Percentiles rank a stretch among this genome's conserved stretches.
Evolutionary conservation across 2,113 vertebrate genomes (phyloP).

Genomic region (Tichodroma muraria): DNA sequence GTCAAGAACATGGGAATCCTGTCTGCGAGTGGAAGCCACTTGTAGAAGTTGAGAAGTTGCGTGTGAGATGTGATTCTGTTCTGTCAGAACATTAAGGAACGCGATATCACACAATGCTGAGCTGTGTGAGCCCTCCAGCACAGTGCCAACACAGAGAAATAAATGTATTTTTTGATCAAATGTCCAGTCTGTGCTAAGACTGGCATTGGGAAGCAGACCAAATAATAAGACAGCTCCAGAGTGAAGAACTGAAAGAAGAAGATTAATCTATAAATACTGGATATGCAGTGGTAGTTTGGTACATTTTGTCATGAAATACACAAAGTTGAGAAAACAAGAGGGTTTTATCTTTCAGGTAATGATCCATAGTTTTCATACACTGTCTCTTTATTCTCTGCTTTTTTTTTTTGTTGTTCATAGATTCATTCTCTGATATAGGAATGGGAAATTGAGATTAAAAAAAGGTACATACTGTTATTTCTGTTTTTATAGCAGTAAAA

Average conservation of each 20-base stretch:
- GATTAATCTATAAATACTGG: background rate
- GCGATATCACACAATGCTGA: background rate
- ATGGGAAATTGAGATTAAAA: background rate
- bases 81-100: background rate
- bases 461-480: background rate
- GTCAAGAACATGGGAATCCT: background rate
- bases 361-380: background rate
- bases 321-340: background rate
- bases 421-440: background rate
- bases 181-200: background rate
- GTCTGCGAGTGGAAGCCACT: background rate
- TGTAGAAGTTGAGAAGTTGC: background rate
- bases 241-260: background rate
- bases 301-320: background rate
- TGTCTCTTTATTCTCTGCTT: background rate
- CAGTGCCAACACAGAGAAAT: background rate
- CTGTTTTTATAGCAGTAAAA: background rate
- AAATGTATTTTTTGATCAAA: background rate
- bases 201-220: background rate
- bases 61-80: background rate
- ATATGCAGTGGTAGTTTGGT: background rate
- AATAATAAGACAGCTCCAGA: background rate
- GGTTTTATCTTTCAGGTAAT: background rate
- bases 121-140: background rate
- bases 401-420: background rate